Evolutionary conservation across 2,888 invertebrate genomes (phyloP), one percentile per base, ranked within the genome.

Genomic region (Mesopsocus fuscifrons): DNA sequence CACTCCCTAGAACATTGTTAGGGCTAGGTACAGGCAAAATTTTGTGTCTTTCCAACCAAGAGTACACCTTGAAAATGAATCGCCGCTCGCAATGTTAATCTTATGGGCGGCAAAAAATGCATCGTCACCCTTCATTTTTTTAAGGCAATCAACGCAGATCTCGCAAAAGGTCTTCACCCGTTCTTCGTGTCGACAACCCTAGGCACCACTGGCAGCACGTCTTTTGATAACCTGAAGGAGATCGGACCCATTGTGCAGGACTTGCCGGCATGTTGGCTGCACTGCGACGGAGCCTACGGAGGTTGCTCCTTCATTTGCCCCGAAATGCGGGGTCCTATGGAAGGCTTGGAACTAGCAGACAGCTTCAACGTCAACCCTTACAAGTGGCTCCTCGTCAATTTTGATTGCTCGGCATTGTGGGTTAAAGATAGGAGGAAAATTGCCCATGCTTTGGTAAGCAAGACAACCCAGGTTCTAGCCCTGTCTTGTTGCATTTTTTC

Each of bases 341-440:
- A 66, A 3, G 78, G 77, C 1, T 64, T 77, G 21, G 72, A 84
- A 62, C 73, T 77, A 56, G 85, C 81, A 0, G 77, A 80, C 56
- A 87, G 87, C 0, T 82, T 89, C 60, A 85, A 85, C 57, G 80
- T 81, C 8, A 89, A 89, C 57, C 81, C 88, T 0, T 85, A 85
- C 59, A 89, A 89, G 61, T 81, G 85, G 75, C 63, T 89, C 55
- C 63, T 88, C 44, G 78, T 82, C 3, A 82, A 80, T 58, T 85
- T 84, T 51, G 88, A 89, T 57, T 83, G 84, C 50, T 82, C 85
- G 0, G 74, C 80, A 15, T 66, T 89, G 57, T 89, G 88, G 88
- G 84, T 75, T 41, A 70, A 67, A 41, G 79, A 85, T 55, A 68
- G 77, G 32, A 76, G 78, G 54, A 71, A 72, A 44, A 63, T 89